These are phyloP conservation scores for Megalops atlanticus DNA, from an alignment of 2,113 vertebrate species.

Conservation along the genomic window DNA sequence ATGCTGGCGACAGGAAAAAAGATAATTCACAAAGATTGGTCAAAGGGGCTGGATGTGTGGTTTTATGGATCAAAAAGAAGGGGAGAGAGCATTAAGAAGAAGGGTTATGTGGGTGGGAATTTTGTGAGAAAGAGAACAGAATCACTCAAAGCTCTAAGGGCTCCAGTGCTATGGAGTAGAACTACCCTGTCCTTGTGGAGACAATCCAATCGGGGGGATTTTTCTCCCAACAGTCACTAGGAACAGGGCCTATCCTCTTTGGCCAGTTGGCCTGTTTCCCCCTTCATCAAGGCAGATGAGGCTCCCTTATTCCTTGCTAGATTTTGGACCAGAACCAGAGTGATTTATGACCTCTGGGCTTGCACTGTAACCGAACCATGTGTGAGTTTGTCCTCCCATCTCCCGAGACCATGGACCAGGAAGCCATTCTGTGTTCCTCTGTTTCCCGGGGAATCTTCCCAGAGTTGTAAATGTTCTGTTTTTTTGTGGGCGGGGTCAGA, in stretches of 20 bases:
- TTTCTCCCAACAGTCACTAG: neutral
- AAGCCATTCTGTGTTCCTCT: constrained; percentile 34
- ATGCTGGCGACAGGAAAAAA: neutral
- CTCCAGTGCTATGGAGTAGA: too few relatives aligned
- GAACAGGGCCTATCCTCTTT: neutral
- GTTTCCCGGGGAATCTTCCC: constrained; percentile 28
- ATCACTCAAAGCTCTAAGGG: too few relatives aligned
- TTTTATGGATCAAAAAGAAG: neutral
- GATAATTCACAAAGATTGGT: neutral
- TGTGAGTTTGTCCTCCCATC: constrained; percentile 47
- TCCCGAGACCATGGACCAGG: constrained; percentile 20
- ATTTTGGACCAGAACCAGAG: constrained; percentile 22
- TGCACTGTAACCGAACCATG: constrained; percentile 54
- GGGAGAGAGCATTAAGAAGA: too few relatives aligned
- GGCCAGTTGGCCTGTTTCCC: constrained; percentile 2
- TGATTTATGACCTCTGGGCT: constrained; percentile 43
- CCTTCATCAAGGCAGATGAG: constrained; percentile 13
- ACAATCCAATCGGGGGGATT: neutral
- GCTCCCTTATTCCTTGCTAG: constrained; percentile 32
- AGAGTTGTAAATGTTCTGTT: constrained; percentile 22
- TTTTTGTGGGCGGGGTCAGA: constrained; percentile 33
- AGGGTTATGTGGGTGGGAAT: too few relatives aligned
- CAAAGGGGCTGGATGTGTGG: neutral
- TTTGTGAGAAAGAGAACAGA: too few relatives aligned
- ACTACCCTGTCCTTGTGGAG: too few relatives aligned